Evolutionary conservation across 2,888 invertebrate genomes (phyloP).

Genomic region (Tenthredo scrophulariae): DNA sequence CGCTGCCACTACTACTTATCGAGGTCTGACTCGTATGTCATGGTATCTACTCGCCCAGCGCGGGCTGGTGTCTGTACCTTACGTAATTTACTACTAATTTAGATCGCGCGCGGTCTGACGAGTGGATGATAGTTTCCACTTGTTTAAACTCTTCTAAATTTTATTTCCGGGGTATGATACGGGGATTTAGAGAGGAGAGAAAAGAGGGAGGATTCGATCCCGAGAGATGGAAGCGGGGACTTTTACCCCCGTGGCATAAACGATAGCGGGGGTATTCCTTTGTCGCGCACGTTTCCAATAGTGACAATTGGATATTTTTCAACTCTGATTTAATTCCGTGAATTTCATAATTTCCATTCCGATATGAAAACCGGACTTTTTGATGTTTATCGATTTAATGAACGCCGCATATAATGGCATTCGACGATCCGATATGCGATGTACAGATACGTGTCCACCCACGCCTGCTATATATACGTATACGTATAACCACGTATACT

Average conservation of each 20-base stretch:
- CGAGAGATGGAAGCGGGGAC: neutral
- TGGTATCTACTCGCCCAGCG: neutral
- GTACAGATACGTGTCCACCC: neutral
- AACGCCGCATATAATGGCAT: neutral
- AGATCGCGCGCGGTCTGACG: neutral
- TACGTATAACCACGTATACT: neutral
- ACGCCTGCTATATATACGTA: neutral
- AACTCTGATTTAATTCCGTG: conserved; percentile 53
- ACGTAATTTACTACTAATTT: neutral
- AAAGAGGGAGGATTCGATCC: neutral
- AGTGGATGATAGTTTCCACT: neutral
- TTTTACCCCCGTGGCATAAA: neutral
- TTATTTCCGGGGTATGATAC: too few species aligned
- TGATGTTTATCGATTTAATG: conserved; percentile 36
- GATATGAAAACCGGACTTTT: conserved; percentile 52
- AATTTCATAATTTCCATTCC: conserved; percentile 51
- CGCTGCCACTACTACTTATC: neutral
- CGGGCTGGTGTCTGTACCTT: neutral
- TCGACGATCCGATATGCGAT: neutral
- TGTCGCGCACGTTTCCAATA: conserved; percentile 49
- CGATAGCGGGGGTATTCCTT: conserved; percentile 19
- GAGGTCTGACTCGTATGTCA: neutral
- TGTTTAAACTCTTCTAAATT: too few species aligned
- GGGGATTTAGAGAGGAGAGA: neutral
- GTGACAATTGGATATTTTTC: conserved; percentile 54